Percentiles rank a stretch among this genome's conserved stretches.
Evolutionary conservation across 2,113 vertebrate species (phyloP).

Genomic region (Malurus alboscapulatus): DNA sequence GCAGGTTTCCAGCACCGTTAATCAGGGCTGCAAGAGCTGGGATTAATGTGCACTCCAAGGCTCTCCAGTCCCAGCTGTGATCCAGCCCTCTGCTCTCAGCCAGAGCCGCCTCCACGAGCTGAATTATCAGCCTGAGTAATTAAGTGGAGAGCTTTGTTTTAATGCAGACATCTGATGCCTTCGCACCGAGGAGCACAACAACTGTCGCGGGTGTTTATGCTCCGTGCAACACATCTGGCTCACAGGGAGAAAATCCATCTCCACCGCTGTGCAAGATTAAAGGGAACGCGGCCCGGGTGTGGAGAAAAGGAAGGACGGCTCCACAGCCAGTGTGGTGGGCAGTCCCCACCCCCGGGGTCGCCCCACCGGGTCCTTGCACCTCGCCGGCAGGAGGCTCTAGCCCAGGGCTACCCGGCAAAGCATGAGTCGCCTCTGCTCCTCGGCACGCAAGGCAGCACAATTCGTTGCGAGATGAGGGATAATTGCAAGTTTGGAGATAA

Average conservation of each 20-base stretch:
- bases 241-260: conserved; percentile 43
- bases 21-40: conserved; percentile 27
- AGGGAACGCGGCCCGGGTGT: not conserved
- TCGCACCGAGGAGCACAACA: conserved; percentile 32
- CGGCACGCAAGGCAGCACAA: not conserved
- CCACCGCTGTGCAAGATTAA: not conserved
- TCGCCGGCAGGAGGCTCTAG: not conserved
- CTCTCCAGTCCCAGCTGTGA: conserved; percentile 61
- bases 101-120: conserved; percentile 44
- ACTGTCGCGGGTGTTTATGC: conserved; percentile 57
- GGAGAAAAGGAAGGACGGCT: not conserved
- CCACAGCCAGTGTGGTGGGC: not conserved
- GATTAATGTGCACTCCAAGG: conserved; percentile 60
- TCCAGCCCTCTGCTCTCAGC: conserved; percentile 60
- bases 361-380: fast-evolving
- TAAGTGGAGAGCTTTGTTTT: conserved; percentile 67
- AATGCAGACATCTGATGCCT: conserved; percentile 65
- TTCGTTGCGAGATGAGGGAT: not conserved
- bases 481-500: conserved; percentile 28
- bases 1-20: conserved; percentile 35
- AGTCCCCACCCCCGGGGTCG: fast-evolving
- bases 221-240: conserved; percentile 61
- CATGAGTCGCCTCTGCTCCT: fast-evolving
- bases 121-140: conserved; percentile 63
- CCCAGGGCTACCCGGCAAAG: not conserved